These are phyloP conservation scores for Mythimna albipuncta DNA, from an alignment of 2,888 invertebrate species.

Conservation along the genomic window DNA sequence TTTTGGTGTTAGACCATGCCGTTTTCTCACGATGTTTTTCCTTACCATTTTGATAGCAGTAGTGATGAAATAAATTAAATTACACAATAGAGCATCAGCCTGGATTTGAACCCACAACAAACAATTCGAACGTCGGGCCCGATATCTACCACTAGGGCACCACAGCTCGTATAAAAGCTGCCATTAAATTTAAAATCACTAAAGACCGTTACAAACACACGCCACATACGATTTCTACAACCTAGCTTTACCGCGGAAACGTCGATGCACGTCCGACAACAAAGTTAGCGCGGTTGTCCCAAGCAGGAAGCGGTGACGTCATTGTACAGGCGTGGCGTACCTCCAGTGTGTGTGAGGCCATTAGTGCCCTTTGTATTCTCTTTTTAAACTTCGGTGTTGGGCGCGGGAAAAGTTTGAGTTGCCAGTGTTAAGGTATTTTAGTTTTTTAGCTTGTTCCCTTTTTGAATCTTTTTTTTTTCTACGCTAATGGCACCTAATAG, in stretches of 20 bases:
- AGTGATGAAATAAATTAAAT: too few relatives aligned
- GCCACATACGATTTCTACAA: constrained; percentile 4
- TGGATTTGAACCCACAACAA: too few relatives aligned
- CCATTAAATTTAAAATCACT: not conserved
- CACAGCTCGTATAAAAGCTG: too few relatives aligned
- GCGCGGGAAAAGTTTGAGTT: constrained; percentile 37
- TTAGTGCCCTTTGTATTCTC: constrained; percentile 51
- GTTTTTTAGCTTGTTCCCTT: constrained; percentile 37
- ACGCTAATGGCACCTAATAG: not conserved
- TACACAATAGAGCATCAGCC: too few relatives aligned
- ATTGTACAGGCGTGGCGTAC: constrained; percentile 23
- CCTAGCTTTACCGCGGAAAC: constrained; percentile 54
- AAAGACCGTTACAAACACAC: constrained; percentile 2
- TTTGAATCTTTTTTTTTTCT: not conserved
- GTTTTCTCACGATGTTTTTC: too few relatives aligned
- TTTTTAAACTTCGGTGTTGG: constrained; percentile 45
- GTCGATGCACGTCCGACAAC: constrained; percentile 60
- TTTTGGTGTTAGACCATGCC: too few relatives aligned
- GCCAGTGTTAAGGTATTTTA: constrained; percentile 21
- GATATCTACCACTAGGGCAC: too few relatives aligned
- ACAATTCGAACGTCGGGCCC: too few relatives aligned
- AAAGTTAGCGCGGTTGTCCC: constrained; percentile 60
- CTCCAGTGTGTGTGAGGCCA: constrained; percentile 36
- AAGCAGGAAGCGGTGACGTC: constrained; percentile 61
- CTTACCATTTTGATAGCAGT: too few relatives aligned